Evolutionary conservation across 2,113 vertebrate species (phyloP), one percentile per base, ranked within the genome.

Genomic region (Corynorhinus townsendii): DNA sequence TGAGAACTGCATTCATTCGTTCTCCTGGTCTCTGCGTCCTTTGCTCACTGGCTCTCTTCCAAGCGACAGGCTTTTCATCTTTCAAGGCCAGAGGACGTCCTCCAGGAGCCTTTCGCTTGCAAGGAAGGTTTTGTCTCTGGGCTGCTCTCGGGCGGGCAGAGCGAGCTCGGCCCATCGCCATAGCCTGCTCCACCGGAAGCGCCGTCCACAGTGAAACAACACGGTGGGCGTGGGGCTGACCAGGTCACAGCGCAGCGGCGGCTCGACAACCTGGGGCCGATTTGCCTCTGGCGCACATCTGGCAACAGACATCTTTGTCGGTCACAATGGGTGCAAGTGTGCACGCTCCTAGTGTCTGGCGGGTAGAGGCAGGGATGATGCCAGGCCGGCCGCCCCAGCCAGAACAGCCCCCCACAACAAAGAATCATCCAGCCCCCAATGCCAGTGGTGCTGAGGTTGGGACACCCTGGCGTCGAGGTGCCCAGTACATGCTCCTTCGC

Each of bases 331-430:
- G 45, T 15, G 20, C 22, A 0, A 1, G 30, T 11, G 24, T 6
- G 5, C 22, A 1, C 0, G 6, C n/a, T 22, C 3, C 62, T 28
- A 28, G 64, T 4, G 1, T 10, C 54, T 6, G 3, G 43, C 15
- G 10, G n/a, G 20, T 9, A 2, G 86, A 54, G 45, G 35, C 38
- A 76, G 62, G 22, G 11, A 3, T 22, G 73, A 20, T 2, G 5
- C n/a, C 22, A 2, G 33, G 17, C 10, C 8, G 43, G 72, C n/a
- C 22, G 26, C 52, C n/a, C 28, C 15, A 56, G 62, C 54, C 28
- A 15, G 43, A 35, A n/a, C 4, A 19, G 56, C 62, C 24, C 49
- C 59, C 69, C 47, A 4, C 33, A 33, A 35, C 68, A 17, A 62
- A 64, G 81, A 71, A 12, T 7, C 66, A 35, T 3, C 2, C 8